phyloP scores from a whole-genome alignment of 2,888 invertebrate species.

The Bugulina stolonifera region DNA sequence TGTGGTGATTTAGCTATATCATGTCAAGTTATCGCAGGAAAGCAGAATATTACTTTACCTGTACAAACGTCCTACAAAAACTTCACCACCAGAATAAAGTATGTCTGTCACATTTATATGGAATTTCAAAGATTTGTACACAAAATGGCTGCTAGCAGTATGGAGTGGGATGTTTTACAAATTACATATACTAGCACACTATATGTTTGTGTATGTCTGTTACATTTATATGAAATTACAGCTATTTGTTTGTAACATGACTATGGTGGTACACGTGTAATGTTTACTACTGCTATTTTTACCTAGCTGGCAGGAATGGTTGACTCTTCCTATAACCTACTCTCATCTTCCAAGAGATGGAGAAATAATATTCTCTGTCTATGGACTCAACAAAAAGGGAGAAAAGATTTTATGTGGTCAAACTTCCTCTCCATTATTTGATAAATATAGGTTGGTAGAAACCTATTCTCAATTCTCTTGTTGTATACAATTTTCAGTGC shows the following conservation, averaged over 20 bases:
- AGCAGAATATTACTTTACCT: conserved; percentile 74
- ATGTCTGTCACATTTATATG: conserved; percentile 56
- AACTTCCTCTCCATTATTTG: conserved; percentile 85
- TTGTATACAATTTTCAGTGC: too few relatives aligned
- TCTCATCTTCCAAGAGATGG: conserved; percentile 84
- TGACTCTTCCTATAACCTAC: conserved; percentile 80
- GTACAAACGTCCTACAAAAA: conserved; percentile 85
- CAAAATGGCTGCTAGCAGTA: too few relatives aligned
- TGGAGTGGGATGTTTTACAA: too few relatives aligned
- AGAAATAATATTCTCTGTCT: conserved; percentile 77
- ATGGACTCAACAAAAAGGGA: conserved; percentile 82
- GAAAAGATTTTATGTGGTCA: conserved; percentile 76
- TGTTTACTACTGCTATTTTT: too few relatives aligned
- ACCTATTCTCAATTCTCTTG: too few relatives aligned
- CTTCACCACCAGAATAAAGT: conserved; percentile 89
- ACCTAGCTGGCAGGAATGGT: conserved; percentile 94
- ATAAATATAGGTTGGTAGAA: conserved; percentile 47
- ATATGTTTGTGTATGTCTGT: too few relatives aligned
- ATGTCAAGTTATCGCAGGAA: conserved; percentile 75
- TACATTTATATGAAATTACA: too few relatives aligned
- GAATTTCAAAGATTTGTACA: too few relatives aligned
- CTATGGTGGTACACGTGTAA: too few relatives aligned
- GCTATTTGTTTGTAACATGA: too few relatives aligned
- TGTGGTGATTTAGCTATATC: conserved; percentile 84
- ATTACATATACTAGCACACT: neutral